These are phyloP conservation scores for Knipowitschia caucasica DNA, from an alignment of 2,797 vertebrate species.

Conservation along the genomic window DNA sequence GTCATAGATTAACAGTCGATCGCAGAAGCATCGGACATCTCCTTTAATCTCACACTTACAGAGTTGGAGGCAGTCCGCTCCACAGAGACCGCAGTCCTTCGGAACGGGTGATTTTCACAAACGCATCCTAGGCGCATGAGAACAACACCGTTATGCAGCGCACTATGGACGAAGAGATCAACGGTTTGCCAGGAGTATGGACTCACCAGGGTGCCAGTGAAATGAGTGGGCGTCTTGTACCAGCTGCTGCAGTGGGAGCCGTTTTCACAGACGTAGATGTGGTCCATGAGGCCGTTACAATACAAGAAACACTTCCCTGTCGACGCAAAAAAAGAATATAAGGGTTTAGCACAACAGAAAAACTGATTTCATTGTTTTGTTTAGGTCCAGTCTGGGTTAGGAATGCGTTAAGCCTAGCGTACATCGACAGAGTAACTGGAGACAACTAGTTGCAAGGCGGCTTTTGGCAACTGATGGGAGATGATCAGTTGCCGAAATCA, in stretches of 20 bases:
- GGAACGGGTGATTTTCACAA: slow-evolving; percentile 89
- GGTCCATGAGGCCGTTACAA: slow-evolving; percentile 93
- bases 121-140: slow-evolving; percentile 82
- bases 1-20: too few relatives aligned
- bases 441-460: too few relatives aligned
- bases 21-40: too few relatives aligned
- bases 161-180: not conserved
- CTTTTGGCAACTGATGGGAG: too few relatives aligned
- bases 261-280: slow-evolving; percentile 90
- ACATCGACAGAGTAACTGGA: too few relatives aligned
- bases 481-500: too few relatives aligned
- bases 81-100: slow-evolving; percentile 90
- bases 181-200: not conserved
- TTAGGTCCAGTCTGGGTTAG: too few relatives aligned
- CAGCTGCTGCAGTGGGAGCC: slow-evolving; percentile 81
- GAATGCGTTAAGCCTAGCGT: too few relatives aligned
- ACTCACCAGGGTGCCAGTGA: slow-evolving; percentile 88
- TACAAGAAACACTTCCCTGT: slow-evolving; percentile 95
- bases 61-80: slow-evolving; percentile 93
- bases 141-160: not conserved
- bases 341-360: not conserved
- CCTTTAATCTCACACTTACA: slow-evolving; percentile 79
- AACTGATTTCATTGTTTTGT: not conserved
- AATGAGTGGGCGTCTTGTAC: slow-evolving; percentile 86
- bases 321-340: slow-evolving; percentile 1